phyloP scores from a whole-genome alignment of 2,888 invertebrate species.

The Hipparchia sbordonii region DNA sequence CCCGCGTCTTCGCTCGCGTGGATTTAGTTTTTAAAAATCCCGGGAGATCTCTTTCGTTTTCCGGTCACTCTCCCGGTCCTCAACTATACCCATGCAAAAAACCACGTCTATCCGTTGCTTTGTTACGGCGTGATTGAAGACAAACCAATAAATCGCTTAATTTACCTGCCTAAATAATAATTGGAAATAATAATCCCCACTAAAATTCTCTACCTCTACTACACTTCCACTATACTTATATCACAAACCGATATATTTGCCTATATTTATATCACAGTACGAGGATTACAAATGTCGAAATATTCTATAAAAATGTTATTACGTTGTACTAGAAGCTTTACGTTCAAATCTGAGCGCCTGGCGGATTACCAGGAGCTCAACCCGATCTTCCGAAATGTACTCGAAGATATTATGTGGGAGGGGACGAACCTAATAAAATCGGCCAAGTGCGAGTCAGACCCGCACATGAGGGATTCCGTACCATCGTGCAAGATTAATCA shows the following conservation, averaged over 20 bases:
- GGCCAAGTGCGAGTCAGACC: too few relatives aligned
- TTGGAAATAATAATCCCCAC: neutral
- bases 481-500: too few relatives aligned
- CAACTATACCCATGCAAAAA: too few relatives aligned
- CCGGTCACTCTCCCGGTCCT: too few relatives aligned
- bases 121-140: too few relatives aligned
- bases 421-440: neutral
- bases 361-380: slow-evolving; percentile 39
- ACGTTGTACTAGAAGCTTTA: slow-evolving; percentile 43
- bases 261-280: slow-evolving; percentile 31
- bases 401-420: slow-evolving; percentile 16
- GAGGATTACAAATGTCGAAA: slow-evolving; percentile 43
- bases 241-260: neutral
- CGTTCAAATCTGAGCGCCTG: slow-evolving; percentile 41
- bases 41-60: too few relatives aligned
- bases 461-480: too few relatives aligned
- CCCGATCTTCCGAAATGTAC: slow-evolving; percentile 29
- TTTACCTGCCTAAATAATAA: neutral
- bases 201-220: neutral
- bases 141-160: too few relatives aligned
- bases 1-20: too few relatives aligned
- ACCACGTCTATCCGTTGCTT: too few relatives aligned
- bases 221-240: neutral
- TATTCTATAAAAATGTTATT: slow-evolving; percentile 46
- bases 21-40: too few relatives aligned